Conservation (phyloP, 2,113 vertebrate species). For the Chaetops frenatus region DNA sequence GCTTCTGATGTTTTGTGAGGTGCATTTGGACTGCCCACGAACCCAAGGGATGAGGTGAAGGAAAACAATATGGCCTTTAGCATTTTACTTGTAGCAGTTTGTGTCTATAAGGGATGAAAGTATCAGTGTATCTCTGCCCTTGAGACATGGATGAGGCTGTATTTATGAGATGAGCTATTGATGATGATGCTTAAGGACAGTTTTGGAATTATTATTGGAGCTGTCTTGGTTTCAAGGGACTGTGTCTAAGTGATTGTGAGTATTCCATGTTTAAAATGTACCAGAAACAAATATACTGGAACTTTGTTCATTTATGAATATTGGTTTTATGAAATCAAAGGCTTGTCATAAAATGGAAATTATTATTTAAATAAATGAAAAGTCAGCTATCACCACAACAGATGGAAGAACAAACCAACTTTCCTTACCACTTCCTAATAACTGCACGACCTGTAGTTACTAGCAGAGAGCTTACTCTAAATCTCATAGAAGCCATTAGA, state of each 20-base stretch:
- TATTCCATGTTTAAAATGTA: background rate
- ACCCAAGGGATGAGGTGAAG: background rate
- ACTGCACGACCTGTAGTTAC: background rate
- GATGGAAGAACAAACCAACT: background rate
- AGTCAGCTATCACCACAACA: background rate
- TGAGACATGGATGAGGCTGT: background rate
- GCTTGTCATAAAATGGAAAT: background rate
- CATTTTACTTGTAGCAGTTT: background rate
- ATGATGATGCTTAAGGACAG: background rate
- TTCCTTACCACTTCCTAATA: no score
- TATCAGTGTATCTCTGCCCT: background rate
- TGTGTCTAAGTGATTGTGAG: background rate
- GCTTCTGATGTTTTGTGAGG: background rate
- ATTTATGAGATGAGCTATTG: background rate
- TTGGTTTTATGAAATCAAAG: background rate
- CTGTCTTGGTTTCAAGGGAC: background rate
- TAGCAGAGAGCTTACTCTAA: background rate
- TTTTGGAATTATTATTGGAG: background rate
- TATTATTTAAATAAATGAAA: background rate
- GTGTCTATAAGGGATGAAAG: background rate
- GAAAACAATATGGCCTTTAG: background rate
- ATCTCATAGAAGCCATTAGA: background rate
- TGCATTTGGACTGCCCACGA: background rate
- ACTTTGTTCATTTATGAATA: background rate
- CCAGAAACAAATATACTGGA: background rate